phyloP scores from a whole-genome alignment of 1,140 invertebrate species.

The Chironomus striatipennis region DNA sequence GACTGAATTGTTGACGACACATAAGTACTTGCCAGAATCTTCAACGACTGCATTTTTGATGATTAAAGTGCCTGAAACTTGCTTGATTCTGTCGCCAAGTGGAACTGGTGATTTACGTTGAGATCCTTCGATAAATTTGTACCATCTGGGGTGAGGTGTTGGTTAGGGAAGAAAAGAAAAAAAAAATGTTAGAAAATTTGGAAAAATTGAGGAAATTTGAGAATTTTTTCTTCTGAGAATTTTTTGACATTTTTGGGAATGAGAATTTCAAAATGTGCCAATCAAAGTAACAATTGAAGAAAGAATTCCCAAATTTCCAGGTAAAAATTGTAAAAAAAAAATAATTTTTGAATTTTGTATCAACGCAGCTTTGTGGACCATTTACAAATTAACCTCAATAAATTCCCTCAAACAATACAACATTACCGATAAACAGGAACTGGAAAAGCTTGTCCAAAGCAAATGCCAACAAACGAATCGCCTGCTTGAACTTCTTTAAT shows the following conservation, averaged over 20 bases:
- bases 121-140: conserved; percentile 82
- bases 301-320: background rate
- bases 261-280: too few species aligned
- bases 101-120: conserved; percentile 73
- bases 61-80: conserved; percentile 88
- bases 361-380: too few species aligned
- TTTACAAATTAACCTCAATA: too few species aligned
- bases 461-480: conserved; percentile 42
- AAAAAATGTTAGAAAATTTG: background rate
- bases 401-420: too few species aligned
- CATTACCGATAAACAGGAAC: conserved; percentile 32
- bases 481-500: conserved; percentile 31
- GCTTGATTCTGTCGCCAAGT: conserved; percentile 78
- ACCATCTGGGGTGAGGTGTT: conserved; percentile 71
- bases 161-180: conserved; percentile 19
- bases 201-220: conserved; percentile 25
- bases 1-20: conserved; percentile 89
- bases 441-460: conserved; percentile 45
- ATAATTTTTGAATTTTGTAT: too few species aligned
- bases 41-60: conserved; percentile 83
- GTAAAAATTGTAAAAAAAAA: too few species aligned
- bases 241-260: too few species aligned
- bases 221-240: background rate
- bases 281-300: background rate
- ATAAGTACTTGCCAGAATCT: conserved; percentile 89